Percentiles rank a stretch among this genome's conserved stretches.
Conservation (phyloP, 2,797 vertebrate species). For the Sebastes miniatus region DNA sequence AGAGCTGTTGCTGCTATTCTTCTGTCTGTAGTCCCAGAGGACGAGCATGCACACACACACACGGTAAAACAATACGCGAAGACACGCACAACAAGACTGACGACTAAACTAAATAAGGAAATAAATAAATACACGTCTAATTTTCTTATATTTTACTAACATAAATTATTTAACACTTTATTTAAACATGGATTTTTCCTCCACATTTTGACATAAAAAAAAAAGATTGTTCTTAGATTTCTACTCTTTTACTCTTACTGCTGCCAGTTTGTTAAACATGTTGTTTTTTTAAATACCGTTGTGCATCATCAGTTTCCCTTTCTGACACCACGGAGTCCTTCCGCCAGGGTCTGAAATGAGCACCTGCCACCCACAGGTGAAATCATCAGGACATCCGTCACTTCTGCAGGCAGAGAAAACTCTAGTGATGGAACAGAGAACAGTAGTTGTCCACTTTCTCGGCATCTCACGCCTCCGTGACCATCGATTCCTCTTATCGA, state of each 20-base stretch:
- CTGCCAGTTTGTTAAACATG: neutral
- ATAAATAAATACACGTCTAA: neutral
- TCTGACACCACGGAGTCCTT: too few relatives aligned
- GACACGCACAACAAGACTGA: slow-evolving; percentile 5
- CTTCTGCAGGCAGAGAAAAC: too few relatives aligned
- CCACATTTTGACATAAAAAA: neutral
- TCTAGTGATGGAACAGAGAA: too few relatives aligned
- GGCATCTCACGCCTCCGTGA: too few relatives aligned
- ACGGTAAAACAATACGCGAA: slow-evolving; percentile 27
- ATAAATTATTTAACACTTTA: neutral
- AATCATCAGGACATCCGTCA: too few relatives aligned
- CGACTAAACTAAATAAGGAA: neutral
- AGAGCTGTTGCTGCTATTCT: slow-evolving; percentile 53
- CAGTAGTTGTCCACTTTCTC: too few relatives aligned
- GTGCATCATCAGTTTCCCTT: too few relatives aligned
- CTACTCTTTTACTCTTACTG: neutral
- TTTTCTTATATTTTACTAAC: neutral
- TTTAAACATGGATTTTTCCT: neutral
- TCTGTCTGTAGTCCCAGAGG: slow-evolving; percentile 50
- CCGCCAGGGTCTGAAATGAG: too few relatives aligned
- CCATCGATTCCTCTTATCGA: too few relatives aligned
- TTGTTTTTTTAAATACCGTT: too few relatives aligned
- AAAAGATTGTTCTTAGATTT: neutral
- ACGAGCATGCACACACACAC: slow-evolving; percentile 2
- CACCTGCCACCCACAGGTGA: too few relatives aligned